phyloP scores from a whole-genome alignment of 2,797 vertebrate species.

The Ctenochaetus hawaiiensis region DNA sequence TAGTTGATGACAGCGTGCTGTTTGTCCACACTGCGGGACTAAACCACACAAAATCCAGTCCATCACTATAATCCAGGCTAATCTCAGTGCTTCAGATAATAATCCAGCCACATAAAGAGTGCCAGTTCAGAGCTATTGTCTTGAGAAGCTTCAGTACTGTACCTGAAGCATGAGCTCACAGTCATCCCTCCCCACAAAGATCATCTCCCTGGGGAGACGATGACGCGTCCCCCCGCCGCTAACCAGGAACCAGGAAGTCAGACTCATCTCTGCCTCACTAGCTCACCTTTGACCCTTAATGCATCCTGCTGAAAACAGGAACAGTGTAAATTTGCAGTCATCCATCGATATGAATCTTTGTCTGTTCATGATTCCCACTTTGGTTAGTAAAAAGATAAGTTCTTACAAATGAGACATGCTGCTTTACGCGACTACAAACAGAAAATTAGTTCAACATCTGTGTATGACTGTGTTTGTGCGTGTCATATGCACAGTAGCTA shows the following conservation, averaged over 20 bases:
- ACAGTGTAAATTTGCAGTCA: background rate
- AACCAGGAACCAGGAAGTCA: conserved; percentile 99
- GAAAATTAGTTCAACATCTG: conserved; percentile 25
- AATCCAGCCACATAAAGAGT: conserved; percentile 24
- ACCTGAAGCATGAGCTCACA: conserved; percentile 99
- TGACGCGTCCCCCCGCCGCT: conserved; percentile 95
- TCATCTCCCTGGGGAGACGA: conserved; percentile 97
- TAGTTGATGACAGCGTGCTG: conserved; percentile 99
- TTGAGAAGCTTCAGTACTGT: conserved; percentile 44
- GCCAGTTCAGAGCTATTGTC: background rate
- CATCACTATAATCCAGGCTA: conserved; percentile 51
- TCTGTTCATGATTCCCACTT: background rate
- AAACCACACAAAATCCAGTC: conserved; percentile 66
- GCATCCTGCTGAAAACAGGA: conserved; percentile 81
- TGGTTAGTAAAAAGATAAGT: conserved; percentile 11
- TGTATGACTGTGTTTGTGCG: conserved; percentile 6
- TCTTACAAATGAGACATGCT: conserved; percentile 1
- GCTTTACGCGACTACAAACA: conserved; percentile 10
- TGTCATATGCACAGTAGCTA: conserved; percentile 42
- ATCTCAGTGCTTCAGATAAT: conserved; percentile 46
- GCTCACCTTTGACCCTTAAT: conserved; percentile 78
- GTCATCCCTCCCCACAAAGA: conserved; percentile 98
- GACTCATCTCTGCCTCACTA: conserved; percentile 89
- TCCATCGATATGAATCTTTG: background rate
- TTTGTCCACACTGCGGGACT: conserved; percentile 98